Base-by-base conservation (phyloP, 1,140 invertebrate species). In the Bombyx mandarina region DNA sequence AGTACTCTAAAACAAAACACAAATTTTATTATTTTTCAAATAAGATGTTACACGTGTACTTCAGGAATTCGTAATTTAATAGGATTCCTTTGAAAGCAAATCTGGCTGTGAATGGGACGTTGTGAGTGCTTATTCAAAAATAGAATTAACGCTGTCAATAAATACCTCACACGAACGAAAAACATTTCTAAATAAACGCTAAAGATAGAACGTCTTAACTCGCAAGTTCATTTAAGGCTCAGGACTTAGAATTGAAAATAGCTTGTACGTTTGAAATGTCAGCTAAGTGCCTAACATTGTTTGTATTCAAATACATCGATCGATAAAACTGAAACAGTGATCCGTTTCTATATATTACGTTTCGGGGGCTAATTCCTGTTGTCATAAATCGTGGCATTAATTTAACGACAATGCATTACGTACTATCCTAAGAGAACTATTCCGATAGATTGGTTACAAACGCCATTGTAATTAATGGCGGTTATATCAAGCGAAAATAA, bases 301-400 rank as follows among this genome's bases (percentile, higher is more conserved):
- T 9, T 46, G 45, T 46, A 46, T 46, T 35, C 26, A 35, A 35
- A 42, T 69, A 67, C 70, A 78, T 78, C 71, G 73, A 82, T 81
- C 81, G 78, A 81, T 79, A 75, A 69, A 71, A 69, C 69, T 67
- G 63, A 66, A 68, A 62, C 60, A 62, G 60, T 67, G 73, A 71
- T 75, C 67, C 64, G 67, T 69, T 56, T 56, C 53, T 54, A 43
- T 46, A 46, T 43, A 49, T 64, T 35, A 63, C 64, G 63, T 68
- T 66, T 64, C 51, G 22, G 59, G 43, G 56, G 70, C 75, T 79
- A 79, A 81, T 82, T 83, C 74, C 75, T 65, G 64, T 63, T 76
- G 75, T 79, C 82, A 86, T 86, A 86, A 86, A 86, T 86, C 72
- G 66, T 82, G 58, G 77, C 77, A 86, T 86, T 84, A 84, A 82